phyloP scores from a whole-genome alignment of 2,797 vertebrate species.

The Muscicapa comitata region DNA sequence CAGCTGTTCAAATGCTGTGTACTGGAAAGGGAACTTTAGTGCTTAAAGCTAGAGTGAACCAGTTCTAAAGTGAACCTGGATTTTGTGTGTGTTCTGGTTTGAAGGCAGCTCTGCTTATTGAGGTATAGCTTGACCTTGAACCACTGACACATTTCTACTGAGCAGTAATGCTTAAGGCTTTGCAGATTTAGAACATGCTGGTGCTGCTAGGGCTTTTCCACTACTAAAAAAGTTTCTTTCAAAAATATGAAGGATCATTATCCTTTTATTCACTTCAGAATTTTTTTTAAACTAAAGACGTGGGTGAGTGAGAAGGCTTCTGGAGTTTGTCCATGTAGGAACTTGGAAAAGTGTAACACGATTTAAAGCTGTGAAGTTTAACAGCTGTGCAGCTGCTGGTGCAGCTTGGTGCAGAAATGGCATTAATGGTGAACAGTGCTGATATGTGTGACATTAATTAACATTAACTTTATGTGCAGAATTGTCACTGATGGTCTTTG shows the following conservation, averaged over 20 bases:
- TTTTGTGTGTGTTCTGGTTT: background rate
- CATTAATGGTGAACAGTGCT: background rate
- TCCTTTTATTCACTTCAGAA: background rate
- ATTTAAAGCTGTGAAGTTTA: background rate
- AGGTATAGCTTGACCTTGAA: background rate
- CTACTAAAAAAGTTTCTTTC: background rate
- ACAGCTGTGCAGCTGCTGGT: background rate
- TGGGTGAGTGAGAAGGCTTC: background rate
- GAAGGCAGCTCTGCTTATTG: rapidly evolving
- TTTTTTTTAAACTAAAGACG: background rate
- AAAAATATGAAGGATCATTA: background rate
- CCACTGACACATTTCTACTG: background rate
- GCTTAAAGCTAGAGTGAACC: background rate
- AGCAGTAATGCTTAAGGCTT: background rate
- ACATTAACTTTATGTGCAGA: background rate
- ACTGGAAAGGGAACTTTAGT: background rate
- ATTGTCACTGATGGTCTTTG: background rate
- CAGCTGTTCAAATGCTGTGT: background rate
- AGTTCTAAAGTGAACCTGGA: background rate
- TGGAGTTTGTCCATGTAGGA: background rate
- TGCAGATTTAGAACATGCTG: background rate
- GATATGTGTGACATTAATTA: background rate
- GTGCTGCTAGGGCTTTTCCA: background rate
- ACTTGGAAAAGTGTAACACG: background rate
- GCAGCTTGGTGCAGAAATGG: background rate